phyloP scores from a whole-genome alignment of 2,888 invertebrate genomes.

The Aproaerema taeniolella region DNA sequence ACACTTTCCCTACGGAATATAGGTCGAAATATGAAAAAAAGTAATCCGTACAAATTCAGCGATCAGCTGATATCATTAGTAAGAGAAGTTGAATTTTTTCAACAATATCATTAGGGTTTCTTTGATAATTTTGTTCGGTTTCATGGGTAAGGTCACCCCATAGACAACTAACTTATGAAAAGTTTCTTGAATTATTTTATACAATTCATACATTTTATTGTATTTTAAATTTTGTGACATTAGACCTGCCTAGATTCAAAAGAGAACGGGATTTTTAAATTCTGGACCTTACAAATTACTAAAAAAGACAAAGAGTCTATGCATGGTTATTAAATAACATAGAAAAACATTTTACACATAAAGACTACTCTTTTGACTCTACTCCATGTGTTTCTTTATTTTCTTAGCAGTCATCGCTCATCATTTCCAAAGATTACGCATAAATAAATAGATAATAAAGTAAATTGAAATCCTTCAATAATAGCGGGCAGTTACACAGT shows the following conservation, averaged over 20 bases:
- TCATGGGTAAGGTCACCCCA: too few relatives aligned
- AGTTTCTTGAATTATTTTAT: too few relatives aligned
- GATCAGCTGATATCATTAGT: background rate
- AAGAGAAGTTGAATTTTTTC: background rate
- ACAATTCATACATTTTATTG: too few relatives aligned
- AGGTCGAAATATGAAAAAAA: background rate
- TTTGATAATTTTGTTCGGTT: too few relatives aligned
- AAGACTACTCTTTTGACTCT: slow-evolving; percentile 3
- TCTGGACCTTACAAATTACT: too few relatives aligned
- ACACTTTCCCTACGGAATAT: background rate
- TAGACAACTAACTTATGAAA: too few relatives aligned
- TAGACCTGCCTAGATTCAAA: too few relatives aligned
- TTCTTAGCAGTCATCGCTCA: slow-evolving; percentile 46
- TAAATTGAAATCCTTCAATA: slow-evolving; percentile 68
- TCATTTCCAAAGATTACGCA: slow-evolving; percentile 60
- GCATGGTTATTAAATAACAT: too few relatives aligned
- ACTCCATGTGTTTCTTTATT: slow-evolving; percentile 40
- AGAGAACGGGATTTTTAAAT: too few relatives aligned
- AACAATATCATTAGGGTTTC: too few relatives aligned
- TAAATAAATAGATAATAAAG: slow-evolving; percentile 76
- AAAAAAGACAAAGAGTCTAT: too few relatives aligned
- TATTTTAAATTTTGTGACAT: too few relatives aligned
- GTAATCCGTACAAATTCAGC: background rate
- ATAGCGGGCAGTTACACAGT: slow-evolving; percentile 43
- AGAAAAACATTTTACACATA: background rate